Percentiles rank a stretch among this genome's conserved stretches.
phyloP scores from a whole-genome alignment of 2,113 vertebrate species.

The Pungitius pungitius region DNA sequence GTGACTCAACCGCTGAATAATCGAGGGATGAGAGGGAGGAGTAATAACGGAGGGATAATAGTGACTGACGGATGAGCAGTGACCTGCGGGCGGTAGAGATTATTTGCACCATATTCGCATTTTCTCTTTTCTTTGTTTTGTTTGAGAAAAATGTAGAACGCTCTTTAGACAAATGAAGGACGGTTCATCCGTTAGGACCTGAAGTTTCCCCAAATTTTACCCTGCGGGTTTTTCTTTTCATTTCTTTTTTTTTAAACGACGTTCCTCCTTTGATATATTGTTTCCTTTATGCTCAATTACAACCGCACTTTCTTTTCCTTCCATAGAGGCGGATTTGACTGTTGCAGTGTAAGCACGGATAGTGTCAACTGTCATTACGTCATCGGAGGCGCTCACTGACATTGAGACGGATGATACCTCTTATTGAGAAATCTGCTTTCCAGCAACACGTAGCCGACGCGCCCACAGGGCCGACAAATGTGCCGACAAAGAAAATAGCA shows the following conservation, averaged over 20 bases:
- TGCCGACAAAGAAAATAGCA: background rate
- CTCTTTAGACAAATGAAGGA: constrained; percentile 1
- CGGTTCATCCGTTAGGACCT: background rate
- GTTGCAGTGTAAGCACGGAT: background rate
- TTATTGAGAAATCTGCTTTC: background rate
- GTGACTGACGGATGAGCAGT: constrained; percentile 71
- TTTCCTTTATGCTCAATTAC: too few species aligned
- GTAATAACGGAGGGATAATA: constrained; percentile 66
- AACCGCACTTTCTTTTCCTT: background rate
- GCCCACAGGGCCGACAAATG: background rate
- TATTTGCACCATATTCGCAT: constrained; percentile 31
- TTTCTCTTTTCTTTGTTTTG: background rate
- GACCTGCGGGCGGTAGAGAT: constrained; percentile 38
- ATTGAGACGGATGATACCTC: background rate
- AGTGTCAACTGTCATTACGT: background rate
- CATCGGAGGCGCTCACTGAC: background rate
- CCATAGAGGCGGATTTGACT: background rate
- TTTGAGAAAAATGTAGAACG: background rate
- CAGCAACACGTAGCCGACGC: background rate
- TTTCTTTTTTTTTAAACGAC: background rate
- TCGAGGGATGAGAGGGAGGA: constrained; percentile 60
- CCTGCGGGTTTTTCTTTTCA: background rate
- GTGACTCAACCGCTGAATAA: constrained; percentile 63
- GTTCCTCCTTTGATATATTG: background rate
- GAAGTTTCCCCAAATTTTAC: background rate